Evolutionary conservation across 2,888 invertebrate species (phyloP).

Genomic region (Lapara coniferarum): DNA sequence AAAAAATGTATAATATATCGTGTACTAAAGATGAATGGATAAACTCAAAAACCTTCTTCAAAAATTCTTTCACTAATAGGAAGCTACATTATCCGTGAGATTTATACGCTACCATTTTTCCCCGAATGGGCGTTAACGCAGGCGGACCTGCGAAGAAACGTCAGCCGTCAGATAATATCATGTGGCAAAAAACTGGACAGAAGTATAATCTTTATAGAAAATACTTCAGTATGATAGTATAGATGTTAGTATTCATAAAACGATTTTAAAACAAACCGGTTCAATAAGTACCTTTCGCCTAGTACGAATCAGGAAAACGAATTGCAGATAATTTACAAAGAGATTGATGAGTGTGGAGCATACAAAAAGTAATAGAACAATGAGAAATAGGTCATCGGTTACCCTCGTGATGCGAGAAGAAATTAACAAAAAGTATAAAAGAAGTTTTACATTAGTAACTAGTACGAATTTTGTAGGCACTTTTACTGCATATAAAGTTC

Average conservation of each 20-base stretch:
- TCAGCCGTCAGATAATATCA: no score
- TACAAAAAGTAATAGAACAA: background rate
- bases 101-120: no score
- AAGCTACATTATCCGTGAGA: no score
- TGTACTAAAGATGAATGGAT: background rate
- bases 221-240: no score
- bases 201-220: no score
- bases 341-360: background rate
- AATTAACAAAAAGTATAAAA: background rate
- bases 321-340: background rate
- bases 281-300: background rate
- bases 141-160: no score
- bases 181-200: no score
- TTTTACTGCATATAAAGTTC: background rate
- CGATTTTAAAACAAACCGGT: background rate
- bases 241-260: background rate
- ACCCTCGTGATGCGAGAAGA: background rate
- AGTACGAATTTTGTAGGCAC: background rate
- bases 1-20: background rate
- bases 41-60: no score
- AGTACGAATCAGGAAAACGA: background rate
- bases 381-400: constrained; percentile 5
- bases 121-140: no score
- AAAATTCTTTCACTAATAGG: no score
- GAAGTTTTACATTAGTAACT: background rate